A percentile compares a stretch with the other conserved stretches of the same genome.
These are phyloP conservation scores for Falco concolor DNA, from an alignment of 2,797 vertebrate genomes.

Conservation along the genomic window DNA sequence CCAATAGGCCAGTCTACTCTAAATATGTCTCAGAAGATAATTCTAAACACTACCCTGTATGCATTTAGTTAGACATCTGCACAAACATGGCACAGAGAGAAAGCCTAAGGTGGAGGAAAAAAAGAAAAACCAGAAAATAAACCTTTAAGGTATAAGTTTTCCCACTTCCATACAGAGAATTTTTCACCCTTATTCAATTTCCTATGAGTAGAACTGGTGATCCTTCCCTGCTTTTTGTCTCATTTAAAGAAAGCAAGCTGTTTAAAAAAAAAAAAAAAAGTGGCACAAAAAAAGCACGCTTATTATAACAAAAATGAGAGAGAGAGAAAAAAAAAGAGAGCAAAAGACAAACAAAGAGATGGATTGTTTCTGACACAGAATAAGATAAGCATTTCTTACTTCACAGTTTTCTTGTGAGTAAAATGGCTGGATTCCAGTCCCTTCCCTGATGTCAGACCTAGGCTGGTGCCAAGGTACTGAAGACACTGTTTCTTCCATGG, in stretches of 20 bases:
- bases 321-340: not conserved
- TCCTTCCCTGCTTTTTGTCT: not conserved
- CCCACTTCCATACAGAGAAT: not conserved
- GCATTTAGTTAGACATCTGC: not conserved
- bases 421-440: not conserved
- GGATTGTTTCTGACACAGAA: not conserved
- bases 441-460: not conserved
- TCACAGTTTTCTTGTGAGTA: not conserved
- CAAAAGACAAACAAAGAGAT: not conserved
- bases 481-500: not conserved
- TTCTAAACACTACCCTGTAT: not conserved
- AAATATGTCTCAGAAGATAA: not conserved
- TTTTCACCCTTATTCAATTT: not conserved
- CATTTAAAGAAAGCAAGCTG: not conserved
- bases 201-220: not conserved
- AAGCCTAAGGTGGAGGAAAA: not conserved
- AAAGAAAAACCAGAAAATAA: not conserved
- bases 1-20: not conserved
- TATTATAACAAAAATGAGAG: not conserved
- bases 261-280: not conserved
- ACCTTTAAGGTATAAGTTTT: not conserved
- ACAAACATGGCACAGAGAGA: not conserved
- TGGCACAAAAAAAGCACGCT: not conserved
- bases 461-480: not conserved
- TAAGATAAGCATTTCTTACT: not conserved